Base-by-base conservation (phyloP, 2,113 vertebrate genomes). In the Corythornis cristatus region DNA sequence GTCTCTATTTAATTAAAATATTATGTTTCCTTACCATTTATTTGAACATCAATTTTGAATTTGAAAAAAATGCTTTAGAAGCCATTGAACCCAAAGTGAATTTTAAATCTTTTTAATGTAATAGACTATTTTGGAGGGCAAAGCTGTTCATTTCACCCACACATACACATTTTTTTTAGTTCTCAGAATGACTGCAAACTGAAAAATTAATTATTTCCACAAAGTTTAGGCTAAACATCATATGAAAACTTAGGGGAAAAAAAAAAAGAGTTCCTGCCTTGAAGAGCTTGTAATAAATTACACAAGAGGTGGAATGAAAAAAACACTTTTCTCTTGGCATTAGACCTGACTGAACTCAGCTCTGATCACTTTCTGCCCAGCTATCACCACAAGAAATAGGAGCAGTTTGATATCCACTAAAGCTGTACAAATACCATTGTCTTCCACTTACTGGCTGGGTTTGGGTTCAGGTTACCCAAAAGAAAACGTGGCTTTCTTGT, bases 401-500 rank as follows among this genome's bases (percentile, higher is more conserved):
- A 74, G 33, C 15, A 78, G 18, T 45, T 88, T 80, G 81, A 61
- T 61, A 81, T 68, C 37, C 72, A 12, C 50, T 79, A 87, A 92
- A 89, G 84, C 50, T 90, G 82, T 79, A 58, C 23, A 89, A 91
- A 93, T 54, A 73, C 14, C 33, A 65, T 64, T 90, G 48, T 53
- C 75, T 90, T 87, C 43, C 12, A 54, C 18, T 87, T 85, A 35
- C 43, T 75, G n/a, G 22, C 57, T 67, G 66, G 48, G 15, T 48
- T 72, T 48, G 15, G n/a, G 50, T 90, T 92, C 57, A 68, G 56
- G 37, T 74, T 83, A 62, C 31, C 25, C 33, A 46, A 66, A 92
- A 92, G 76, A 67, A 95, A 89, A 93, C 71, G 68, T 56, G 56
- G 51, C 58, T 86, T 86, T 42, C 83, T 66, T 35, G 25, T 73